These are phyloP conservation scores for Drosophila repleta DNA, from an alignment of 1,140 invertebrate species.

Conservation along the genomic window DNA sequence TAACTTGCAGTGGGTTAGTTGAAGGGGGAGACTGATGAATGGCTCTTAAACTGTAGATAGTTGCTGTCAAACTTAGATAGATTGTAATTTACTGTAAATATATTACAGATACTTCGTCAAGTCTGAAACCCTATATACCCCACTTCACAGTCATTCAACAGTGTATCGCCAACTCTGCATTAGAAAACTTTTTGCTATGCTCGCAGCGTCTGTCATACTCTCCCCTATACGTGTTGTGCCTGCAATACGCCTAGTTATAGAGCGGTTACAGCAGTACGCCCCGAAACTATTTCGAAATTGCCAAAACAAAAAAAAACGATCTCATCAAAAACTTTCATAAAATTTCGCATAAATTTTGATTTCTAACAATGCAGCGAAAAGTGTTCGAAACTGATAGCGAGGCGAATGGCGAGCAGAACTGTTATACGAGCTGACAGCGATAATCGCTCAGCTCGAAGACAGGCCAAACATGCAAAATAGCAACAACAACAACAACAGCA, in stretches of 20 bases:
- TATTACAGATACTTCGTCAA: too few species aligned
- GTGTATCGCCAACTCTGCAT: conserved; percentile 4
- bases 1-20: too few species aligned
- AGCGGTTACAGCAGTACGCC: conserved; percentile 31
- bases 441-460: conserved; percentile 66
- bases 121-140: too few species aligned
- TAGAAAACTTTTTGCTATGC: conserved; percentile 75
- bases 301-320: conserved; percentile 40
- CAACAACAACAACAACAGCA: conserved; percentile 24
- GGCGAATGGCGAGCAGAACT: conserved; percentile 30
- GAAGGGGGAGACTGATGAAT: too few species aligned
- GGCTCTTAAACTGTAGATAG: too few species aligned
- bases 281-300: conserved; percentile 65
- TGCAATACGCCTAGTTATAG: conserved; percentile 36
- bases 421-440: conserved; percentile 71
- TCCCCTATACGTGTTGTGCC: conserved; percentile 56
- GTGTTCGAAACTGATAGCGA: conserved; percentile 51
- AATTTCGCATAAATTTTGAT: conserved; percentile 59
- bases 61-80: too few species aligned
- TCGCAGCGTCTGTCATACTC: conserved; percentile 41
- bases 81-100: too few species aligned
- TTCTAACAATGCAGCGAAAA: conserved; percentile 60
- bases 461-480: conserved; percentile 39
- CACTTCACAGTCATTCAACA: too few species aligned
- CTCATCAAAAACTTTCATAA: conserved; percentile 65